Evolutionary conservation across 2,888 invertebrate species (phyloP), one percentile per base, ranked within the genome.

Genomic region (Panorpa germanica): DNA sequence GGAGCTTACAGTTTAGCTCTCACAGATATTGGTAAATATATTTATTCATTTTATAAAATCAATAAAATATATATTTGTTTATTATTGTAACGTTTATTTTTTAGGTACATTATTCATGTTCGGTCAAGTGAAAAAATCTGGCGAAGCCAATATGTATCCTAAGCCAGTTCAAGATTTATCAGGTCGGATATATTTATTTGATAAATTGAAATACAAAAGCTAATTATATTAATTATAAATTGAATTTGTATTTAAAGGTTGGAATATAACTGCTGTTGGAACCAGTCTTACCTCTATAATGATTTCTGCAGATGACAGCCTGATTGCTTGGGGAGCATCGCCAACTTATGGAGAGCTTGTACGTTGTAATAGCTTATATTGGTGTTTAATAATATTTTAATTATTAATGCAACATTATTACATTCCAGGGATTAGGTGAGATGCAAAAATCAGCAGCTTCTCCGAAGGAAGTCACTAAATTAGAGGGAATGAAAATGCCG

Each of bases 91-190:
- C 10, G 10, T 10, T 28, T 8, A 7, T 27, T 23, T 37, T 44
- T 3, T 50, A 63, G 71, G 76, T 22, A 65, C 64, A 3, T 55
- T 78, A 28, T 85, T 71, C 52, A 54, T 91, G 51, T 91, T 90
- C 53, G 93, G 93, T 0, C 86, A 86, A 49, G 82, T 81, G 0
- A 91, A 90, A 48, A 73, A 85, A 34, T 81, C 83, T 1, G 91
- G 90, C 0, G 93, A 93, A 50, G 91, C 91, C 3, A 86, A 86
- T 43, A 91, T 91, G 91, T 91, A 91, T 49, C 91, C 91, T 0
- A 91, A 91, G 48, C 85, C 86, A 0, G 77, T 91, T 3, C 86
- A 85, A 42, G 91, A 93, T 53, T 61, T 93, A n/a, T 71, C 77
- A 36, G 68, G 66, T 63, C 43, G 45, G 45, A 39, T 12, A 16